Percentiles rank a stretch among this genome's conserved stretches.
Conservation (phyloP, 1,140 invertebrate species). For the Drosophila burlai region DNA sequence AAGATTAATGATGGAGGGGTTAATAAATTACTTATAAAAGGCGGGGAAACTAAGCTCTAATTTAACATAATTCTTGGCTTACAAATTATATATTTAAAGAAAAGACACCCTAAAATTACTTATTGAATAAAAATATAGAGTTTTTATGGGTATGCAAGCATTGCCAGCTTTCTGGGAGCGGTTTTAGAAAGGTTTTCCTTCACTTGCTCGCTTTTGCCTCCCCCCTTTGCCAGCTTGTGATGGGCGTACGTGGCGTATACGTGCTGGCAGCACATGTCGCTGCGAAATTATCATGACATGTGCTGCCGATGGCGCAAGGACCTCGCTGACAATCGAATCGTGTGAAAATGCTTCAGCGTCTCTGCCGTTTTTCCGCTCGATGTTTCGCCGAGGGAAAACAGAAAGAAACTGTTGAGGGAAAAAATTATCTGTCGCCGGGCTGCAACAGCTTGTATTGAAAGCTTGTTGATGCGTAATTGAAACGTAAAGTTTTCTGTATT, state of each 20-base stretch:
- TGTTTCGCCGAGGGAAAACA: slow-evolving; percentile 27
- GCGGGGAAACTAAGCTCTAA: neutral
- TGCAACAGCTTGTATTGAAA: slow-evolving; percentile 83
- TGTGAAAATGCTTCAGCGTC: slow-evolving; percentile 59
- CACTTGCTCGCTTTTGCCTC: neutral
- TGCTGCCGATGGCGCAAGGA: slow-evolving; percentile 51
- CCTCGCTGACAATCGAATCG: slow-evolving; percentile 56
- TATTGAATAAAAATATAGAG: neutral
- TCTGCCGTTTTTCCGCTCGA: slow-evolving; percentile 45
- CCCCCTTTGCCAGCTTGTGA: slow-evolving; percentile 11
- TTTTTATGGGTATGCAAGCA: neutral
- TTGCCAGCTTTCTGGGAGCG: neutral
- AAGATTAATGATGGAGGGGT: neutral
- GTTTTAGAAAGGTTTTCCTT: neutral
- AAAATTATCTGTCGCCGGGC: slow-evolving; percentile 74
- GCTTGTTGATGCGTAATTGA: slow-evolving; percentile 83
- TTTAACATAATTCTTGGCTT: neutral
- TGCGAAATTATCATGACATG: slow-evolving; percentile 67
- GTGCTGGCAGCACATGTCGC: slow-evolving; percentile 65
- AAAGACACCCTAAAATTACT: neutral
- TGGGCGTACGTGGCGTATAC: slow-evolving; percentile 55
- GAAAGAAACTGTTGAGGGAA: slow-evolving; percentile 27
- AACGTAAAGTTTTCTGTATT: slow-evolving; percentile 77
- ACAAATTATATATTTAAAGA: neutral
- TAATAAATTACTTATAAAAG: slow-evolving; percentile 15